These are phyloP conservation scores for Onychorhynchus coronatus DNA, from an alignment of 2,113 vertebrate genomes.

Conservation along the genomic window DNA sequence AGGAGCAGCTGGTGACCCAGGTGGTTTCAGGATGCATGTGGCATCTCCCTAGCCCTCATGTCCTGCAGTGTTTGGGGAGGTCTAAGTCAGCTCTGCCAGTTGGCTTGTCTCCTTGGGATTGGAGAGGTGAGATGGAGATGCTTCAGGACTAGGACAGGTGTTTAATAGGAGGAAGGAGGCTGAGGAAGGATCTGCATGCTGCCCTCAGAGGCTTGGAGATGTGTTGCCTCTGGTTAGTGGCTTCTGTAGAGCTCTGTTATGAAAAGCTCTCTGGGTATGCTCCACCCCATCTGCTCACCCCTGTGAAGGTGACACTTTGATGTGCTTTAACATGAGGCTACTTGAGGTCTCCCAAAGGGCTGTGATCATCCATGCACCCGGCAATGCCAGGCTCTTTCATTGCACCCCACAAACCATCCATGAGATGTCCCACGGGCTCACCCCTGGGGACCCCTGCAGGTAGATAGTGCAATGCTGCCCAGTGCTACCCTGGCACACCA, in stretches of 20 bases:
- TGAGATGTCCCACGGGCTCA: neutral
- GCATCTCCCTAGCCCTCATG: neutral
- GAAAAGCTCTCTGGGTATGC: neutral
- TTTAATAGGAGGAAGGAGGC: neutral
- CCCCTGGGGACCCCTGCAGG: neutral
- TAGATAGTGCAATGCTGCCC: neutral
- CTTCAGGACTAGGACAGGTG: neutral
- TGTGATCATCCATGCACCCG: neutral
- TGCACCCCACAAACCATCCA: neutral
- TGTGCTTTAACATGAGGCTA: neutral
- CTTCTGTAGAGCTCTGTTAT: neutral
- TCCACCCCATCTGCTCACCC: neutral
- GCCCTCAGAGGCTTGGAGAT: fast-evolving
- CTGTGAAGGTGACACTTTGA: neutral
- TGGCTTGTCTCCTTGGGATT: neutral
- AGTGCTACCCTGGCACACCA: neutral
- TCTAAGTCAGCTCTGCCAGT: neutral
- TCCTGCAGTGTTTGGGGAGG: neutral
- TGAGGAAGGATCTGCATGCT: neutral
- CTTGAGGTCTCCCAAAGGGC: fast-evolving
- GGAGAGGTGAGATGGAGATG: neutral
- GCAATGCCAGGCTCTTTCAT: neutral
- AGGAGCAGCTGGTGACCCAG: neutral
- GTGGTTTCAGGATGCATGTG: neutral
- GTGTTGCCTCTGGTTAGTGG: neutral